Base-by-base conservation (phyloP, 2,797 vertebrate species). In the Cossypha heuglini region DNA sequence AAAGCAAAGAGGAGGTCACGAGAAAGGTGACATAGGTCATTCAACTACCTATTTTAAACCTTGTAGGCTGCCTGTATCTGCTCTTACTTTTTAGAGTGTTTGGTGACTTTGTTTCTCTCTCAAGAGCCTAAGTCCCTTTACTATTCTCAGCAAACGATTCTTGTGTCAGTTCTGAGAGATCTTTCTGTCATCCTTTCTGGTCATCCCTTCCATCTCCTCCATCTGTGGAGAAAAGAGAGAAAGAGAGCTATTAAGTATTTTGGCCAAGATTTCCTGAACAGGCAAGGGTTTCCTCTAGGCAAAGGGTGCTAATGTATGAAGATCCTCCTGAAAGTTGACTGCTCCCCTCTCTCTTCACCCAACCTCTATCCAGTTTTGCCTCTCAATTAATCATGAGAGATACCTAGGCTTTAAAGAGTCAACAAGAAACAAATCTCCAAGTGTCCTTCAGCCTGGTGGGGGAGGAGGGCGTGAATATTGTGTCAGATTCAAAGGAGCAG, bases 401-500 rank as follows among this genome's bases (percentile, higher is more conserved):
- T 91, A 94, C 89, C 93, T 91, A 90, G 87, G 68, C 51, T 88
- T 61, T 55, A 94, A 95, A 86, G 55, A 88, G 66, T 58, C 17
- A 5, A 76, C 4, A 12, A 88, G 83, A 94, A 95, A 91, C 59
- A 92, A 94, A 95, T 90, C 6, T 7, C 71, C 71, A 59, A 95
- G 72, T 75, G 66, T 95, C 91, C 94, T 93, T 94, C 85, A 90
- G 61, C 10, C 0, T 71, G 31, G 43, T 59, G 62, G 62, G 72
- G 71, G 83, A 83, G 66, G 38, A 95, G 66, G 42, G 84, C 0
- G 0, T 57, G 55, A 89, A 90, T 86, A 88, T 46, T 93, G 62
- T 89, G 83, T 62, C 72, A 81, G 38, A 89, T 81, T 95, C 94
- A 95, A 95, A 96, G 66, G 75, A 97, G 88, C 90, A 95, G 93